These are phyloP conservation scores for Aplodontia rufa DNA, from an alignment of 2,113 vertebrate genomes.

Conservation along the genomic window DNA sequence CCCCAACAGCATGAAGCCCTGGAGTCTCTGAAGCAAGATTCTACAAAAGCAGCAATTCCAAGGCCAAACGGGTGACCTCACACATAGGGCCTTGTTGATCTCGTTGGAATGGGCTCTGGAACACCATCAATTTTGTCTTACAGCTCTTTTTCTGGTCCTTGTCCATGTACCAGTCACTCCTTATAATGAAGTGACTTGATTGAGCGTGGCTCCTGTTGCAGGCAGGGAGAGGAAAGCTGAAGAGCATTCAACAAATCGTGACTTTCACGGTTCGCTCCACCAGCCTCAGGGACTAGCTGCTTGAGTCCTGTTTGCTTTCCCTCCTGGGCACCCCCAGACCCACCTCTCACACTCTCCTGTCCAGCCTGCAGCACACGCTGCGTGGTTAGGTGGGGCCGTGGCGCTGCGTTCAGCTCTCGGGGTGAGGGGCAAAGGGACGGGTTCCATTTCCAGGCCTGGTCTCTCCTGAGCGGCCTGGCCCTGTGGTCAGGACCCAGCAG, in stretches of 20 bases:
- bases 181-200: not conserved
- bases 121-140: not conserved
- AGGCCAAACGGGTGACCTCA: not conserved
- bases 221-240: not conserved
- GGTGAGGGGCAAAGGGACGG: accelerated
- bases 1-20: accelerated
- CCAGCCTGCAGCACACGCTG: accelerated
- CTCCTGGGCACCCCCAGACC: not conserved
- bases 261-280: accelerated
- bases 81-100: not conserved
- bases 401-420: not conserved
- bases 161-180: not conserved
- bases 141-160: not conserved
- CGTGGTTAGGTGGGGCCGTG: accelerated
- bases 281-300: accelerated
- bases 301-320: not conserved
- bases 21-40: no score
- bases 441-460: not conserved
- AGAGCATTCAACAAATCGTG: not conserved
- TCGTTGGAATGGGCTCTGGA: not conserved
- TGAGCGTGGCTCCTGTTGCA: not conserved
- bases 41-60: not conserved
- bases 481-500: not conserved
- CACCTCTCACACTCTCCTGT: accelerated
- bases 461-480: not conserved